Evolutionary conservation across 2,888 invertebrate species (phyloP).

Genomic region (Philopedon plagiatum): DNA sequence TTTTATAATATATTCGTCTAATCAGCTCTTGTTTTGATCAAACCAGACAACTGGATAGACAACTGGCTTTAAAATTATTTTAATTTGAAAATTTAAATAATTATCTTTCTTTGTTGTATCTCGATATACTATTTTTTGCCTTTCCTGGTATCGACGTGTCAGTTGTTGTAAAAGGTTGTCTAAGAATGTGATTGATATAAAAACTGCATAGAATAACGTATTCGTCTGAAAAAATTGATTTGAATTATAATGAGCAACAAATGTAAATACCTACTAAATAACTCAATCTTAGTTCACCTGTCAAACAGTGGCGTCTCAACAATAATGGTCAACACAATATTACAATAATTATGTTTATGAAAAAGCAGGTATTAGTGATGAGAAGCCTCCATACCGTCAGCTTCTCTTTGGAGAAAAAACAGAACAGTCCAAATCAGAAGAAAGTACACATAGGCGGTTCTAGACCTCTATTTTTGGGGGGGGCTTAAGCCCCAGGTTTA

Average conservation of each 20-base stretch:
- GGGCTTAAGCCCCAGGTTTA: too few species aligned
- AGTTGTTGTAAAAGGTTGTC: neutral
- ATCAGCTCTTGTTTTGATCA: slow-evolving; percentile 17
- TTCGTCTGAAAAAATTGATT: slow-evolving; percentile 31
- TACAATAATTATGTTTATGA: neutral
- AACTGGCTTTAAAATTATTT: slow-evolving; percentile 23
- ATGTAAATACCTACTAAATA: slow-evolving; percentile 27
- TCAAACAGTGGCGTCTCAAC: slow-evolving; percentile 23
- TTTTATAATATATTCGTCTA: slow-evolving; percentile 4
- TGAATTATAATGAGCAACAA: slow-evolving; percentile 30
- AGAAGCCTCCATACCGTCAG: too few species aligned
- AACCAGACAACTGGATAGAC: slow-evolving; percentile 21
- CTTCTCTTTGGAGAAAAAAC: too few species aligned
- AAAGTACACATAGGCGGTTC: too few species aligned
- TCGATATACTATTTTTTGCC: slow-evolving; percentile 4
- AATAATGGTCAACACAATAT: neutral
- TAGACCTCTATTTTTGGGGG: too few species aligned
- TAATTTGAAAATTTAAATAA: slow-evolving; percentile 28
- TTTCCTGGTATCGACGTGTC: neutral
- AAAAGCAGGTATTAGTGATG: too few species aligned
- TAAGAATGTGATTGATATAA: slow-evolving; percentile 13
- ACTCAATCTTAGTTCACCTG: slow-evolving; percentile 35
- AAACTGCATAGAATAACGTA: slow-evolving; percentile 26
- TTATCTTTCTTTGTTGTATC: slow-evolving; percentile 18
- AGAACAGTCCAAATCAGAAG: too few species aligned